Percentiles rank a stretch among this genome's conserved stretches.
Conservation (phyloP, 2,797 vertebrate species). For the Brachyrhaphis roseni region DNA sequence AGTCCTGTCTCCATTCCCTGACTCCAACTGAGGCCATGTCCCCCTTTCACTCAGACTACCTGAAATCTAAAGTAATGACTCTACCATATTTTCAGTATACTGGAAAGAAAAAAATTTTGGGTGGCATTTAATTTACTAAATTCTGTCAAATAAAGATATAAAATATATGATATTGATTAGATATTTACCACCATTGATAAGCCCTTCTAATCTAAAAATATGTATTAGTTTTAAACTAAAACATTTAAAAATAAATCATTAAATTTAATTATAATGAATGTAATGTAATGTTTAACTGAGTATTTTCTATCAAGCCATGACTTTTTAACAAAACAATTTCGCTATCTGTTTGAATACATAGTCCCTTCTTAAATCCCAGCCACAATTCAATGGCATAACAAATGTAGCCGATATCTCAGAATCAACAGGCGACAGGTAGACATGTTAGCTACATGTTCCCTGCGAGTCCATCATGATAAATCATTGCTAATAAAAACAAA, state of each 20-base stretch:
- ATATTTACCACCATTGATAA: neutral
- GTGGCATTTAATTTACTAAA: neutral
- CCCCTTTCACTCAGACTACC: slow-evolving; percentile 38
- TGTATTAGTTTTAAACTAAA: neutral
- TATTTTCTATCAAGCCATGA: neutral
- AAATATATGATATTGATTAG: neutral
- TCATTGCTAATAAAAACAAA: neutral
- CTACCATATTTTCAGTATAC: slow-evolving; percentile 69
- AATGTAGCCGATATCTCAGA: neutral
- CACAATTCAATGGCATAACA: neutral
- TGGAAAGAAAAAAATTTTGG: neutral
- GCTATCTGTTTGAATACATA: neutral
- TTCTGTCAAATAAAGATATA: neutral
- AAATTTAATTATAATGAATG: neutral
- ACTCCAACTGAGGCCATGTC: slow-evolving; percentile 44
- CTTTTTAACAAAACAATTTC: neutral
- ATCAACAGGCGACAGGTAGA: neutral
- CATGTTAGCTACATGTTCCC: neutral
- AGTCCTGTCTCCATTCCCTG: slow-evolving; percentile 17
- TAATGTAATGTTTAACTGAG: neutral
- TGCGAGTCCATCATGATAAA: neutral
- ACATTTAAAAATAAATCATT: neutral
- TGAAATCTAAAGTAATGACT: slow-evolving; percentile 70
- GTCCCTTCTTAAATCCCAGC: neutral
- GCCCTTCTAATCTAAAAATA: neutral